phyloP scores from a whole-genome alignment of 2,888 invertebrate genomes.

The Nowickia ferox region DNA sequence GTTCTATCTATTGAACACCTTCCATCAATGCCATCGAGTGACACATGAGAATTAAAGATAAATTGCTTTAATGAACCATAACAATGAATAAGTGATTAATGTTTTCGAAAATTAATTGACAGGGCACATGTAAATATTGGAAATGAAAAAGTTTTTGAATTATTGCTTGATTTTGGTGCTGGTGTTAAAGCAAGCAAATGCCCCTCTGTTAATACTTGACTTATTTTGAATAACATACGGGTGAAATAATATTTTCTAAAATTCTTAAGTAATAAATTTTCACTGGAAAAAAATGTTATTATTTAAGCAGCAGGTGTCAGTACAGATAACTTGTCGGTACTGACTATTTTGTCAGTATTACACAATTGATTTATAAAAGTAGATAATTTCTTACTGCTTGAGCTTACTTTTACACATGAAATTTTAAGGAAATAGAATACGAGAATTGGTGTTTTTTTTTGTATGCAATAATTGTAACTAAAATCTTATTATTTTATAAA shows the following conservation, averaged over 20 bases:
- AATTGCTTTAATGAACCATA: constrained; percentile 62
- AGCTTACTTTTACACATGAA: no score
- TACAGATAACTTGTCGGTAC: no score
- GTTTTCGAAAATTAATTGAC: constrained; percentile 30
- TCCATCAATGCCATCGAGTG: constrained; percentile 19
- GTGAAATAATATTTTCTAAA: neutral
- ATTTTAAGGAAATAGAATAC: no score
- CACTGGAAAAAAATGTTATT: no score
- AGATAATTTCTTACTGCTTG: no score
- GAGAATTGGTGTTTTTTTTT: no score
- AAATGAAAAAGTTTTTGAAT: neutral
- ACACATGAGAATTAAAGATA: constrained; percentile 51
- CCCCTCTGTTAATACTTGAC: neutral
- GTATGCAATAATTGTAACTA: no score
- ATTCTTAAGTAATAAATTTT: neutral
- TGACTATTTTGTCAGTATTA: no score
- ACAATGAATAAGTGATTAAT: constrained; percentile 60
- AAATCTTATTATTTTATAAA: no score
- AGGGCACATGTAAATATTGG: neutral
- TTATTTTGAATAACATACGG: neutral
- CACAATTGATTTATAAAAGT: no score
- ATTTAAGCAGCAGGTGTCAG: no score
- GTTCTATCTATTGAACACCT: constrained; percentile 19
- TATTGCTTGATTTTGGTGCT: neutral
- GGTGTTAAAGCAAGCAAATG: neutral